Evolutionary conservation across 2,888 invertebrate species (phyloP).

Genomic region (Macrophya annulata): DNA sequence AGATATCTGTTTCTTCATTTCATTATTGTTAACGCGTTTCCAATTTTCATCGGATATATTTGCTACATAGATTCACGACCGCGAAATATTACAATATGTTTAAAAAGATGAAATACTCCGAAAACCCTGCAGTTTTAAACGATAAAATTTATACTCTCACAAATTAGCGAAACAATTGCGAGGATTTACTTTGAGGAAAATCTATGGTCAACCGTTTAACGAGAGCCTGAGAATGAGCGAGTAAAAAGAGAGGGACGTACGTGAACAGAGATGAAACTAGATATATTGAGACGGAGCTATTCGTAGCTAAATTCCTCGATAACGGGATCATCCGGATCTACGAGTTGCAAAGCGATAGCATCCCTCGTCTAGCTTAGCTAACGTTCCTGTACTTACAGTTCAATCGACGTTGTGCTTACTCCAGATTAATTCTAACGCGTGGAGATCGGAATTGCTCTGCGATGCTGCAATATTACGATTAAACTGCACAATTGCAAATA

Average conservation of each 20-base stretch:
- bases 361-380: constrained; percentile 30
- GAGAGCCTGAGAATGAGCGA: constrained; percentile 26
- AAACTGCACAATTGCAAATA: neutral
- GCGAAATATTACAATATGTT: neutral
- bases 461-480: neutral
- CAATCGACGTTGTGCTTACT: constrained; percentile 8
- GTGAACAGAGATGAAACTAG: constrained; percentile 31
- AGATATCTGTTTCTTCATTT: neutral
- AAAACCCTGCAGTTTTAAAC: neutral
- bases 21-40: neutral
- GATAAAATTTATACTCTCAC: neutral
- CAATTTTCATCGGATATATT: neutral
- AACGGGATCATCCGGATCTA: constrained; percentile 52
- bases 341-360: constrained; percentile 39
- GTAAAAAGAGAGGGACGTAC: neutral
- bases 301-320: constrained; percentile 53
- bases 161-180: neutral
- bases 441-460: neutral
- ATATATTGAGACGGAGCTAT: constrained; percentile 29
- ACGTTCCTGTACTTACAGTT: constrained; percentile 29
- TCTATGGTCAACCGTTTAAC: constrained; percentile 37
- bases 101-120: neutral
- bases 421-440: constrained; percentile 21
- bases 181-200: neutral
- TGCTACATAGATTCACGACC: neutral